phyloP scores from a whole-genome alignment of 1,140 invertebrate species.

The Lerema accius region DNA sequence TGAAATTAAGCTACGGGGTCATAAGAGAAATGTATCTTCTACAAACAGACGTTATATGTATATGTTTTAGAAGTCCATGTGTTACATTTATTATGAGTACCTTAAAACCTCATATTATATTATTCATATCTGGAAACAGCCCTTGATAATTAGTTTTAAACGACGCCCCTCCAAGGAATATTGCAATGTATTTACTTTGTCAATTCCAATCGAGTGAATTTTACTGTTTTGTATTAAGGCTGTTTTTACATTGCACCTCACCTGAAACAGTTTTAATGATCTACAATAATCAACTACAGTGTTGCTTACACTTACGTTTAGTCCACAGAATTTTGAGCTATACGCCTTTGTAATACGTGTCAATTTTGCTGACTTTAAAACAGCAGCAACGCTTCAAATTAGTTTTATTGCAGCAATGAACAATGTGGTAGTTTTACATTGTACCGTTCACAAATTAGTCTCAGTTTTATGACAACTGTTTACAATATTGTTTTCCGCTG shows the following conservation, averaged over 20 bases:
- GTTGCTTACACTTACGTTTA: conserved; percentile 16
- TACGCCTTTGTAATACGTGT: background rate
- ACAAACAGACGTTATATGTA: too few species aligned
- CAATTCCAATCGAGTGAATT: background rate
- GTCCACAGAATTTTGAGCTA: conserved; percentile 1
- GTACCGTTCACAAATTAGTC: conserved; percentile 28
- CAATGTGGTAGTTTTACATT: conserved; percentile 26
- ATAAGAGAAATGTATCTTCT: too few species aligned
- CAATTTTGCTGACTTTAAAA: background rate
- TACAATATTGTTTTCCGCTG: conserved; percentile 25
- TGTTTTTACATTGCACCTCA: conserved; percentile 7
- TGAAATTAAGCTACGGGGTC: too few species aligned
- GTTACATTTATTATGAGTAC: too few species aligned
- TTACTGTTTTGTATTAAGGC: conserved; percentile 3
- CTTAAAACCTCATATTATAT: too few species aligned
- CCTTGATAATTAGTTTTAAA: background rate
- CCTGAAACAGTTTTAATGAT: conserved; percentile 17
- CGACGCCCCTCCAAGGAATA: background rate
- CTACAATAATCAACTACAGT: conserved; percentile 26
- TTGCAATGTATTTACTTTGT: conserved; percentile 13
- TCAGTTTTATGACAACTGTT: conserved; percentile 28
- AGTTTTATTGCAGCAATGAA: conserved; percentile 32
- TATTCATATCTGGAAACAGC: too few species aligned
- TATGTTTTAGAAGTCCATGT: too few species aligned
- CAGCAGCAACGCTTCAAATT: conserved; percentile 24